phyloP scores from a whole-genome alignment of 1,140 invertebrate species.

The Cherax destructor region DNA sequence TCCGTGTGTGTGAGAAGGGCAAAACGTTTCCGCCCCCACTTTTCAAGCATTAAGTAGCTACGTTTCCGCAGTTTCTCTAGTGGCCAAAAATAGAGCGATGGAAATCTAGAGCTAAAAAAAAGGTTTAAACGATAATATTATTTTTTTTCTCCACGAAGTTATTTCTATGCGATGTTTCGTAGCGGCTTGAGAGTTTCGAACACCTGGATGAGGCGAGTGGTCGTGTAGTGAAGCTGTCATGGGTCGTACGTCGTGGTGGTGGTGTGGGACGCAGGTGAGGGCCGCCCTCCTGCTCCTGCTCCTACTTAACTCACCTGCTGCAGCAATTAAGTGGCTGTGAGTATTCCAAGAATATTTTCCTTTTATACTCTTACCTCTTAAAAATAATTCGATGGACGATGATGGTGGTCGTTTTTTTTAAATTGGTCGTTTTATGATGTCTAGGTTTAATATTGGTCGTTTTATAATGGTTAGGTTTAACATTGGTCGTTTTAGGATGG shows the following conservation, averaged over 20 bases:
- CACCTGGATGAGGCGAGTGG: background rate
- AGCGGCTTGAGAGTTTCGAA: background rate
- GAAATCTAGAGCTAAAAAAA: background rate
- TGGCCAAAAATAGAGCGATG: background rate
- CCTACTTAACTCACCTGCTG: background rate
- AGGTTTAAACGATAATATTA: too few species aligned
- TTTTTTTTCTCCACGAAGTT: background rate
- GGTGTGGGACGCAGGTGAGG: background rate
- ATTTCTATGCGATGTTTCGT: background rate
- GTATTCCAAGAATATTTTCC: background rate
- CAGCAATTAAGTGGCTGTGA: conserved; percentile 36
- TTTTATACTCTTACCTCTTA: too few species aligned
- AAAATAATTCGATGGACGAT: too few species aligned
- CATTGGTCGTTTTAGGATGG: too few species aligned
- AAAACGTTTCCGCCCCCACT: too few species aligned
- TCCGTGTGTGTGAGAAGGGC: too few species aligned
- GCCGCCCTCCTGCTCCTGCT: conserved; percentile 6
- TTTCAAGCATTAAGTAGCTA: too few species aligned
- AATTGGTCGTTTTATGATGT: too few species aligned
- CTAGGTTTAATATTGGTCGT: too few species aligned
- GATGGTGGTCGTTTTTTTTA: too few species aligned
- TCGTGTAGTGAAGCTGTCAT: background rate
- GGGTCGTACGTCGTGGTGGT: background rate
- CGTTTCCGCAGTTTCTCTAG: too few species aligned
- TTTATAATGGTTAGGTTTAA: too few species aligned